Base-by-base conservation (phyloP, 2,797 vertebrate genomes). In the Staurois parvus region DNA sequence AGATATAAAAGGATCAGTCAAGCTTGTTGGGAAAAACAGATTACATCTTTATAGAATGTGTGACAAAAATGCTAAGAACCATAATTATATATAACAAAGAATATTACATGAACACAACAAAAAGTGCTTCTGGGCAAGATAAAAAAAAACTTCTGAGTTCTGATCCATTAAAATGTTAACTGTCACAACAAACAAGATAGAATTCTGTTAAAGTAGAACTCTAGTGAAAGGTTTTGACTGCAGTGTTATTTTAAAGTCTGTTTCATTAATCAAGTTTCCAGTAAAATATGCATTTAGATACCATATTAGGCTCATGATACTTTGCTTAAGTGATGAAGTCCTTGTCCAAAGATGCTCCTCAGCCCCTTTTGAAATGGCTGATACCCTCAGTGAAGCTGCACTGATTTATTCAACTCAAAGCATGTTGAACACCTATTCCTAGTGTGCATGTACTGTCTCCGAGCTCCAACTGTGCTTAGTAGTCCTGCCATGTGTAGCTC, bases 1-100 rank as follows among this genome's bases (percentile, higher is more conserved):
- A 85, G 70, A 79, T 85, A 85, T 79, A 84, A 79, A 84, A 85
- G 76, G 83, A 79, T 85, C 83, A 85, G 69, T 85, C 83, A 85
- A 66, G 83, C 83, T 85, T 85, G 83, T 79, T 84, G 76, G 70
- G 59, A 74, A 79, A 79, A 85, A 73, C 66, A 79, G 67, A 79
- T 85, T 85, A 74, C 76, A 79, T 79, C 76, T 85, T 85, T 73
- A 69, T 85, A 67, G 83, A 85, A 85, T 79, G 68, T 84, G 83
- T 85, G 83, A 85, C 83, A 85, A 85, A 84, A 85, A 67, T 85
- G 83, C 76, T 66, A 73, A 85, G 76, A 79, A 85, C 76, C 69
- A 67, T 85, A 85, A 85, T 85, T 85, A 85, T 73, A 66, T 79
- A 72, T 79, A 85, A 79, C 83, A 85, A 85, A 85, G 76, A 73